These are phyloP conservation scores for Pristiophorus japonicus DNA, from an alignment of 2,113 vertebrate species.

Conservation along the genomic window DNA sequence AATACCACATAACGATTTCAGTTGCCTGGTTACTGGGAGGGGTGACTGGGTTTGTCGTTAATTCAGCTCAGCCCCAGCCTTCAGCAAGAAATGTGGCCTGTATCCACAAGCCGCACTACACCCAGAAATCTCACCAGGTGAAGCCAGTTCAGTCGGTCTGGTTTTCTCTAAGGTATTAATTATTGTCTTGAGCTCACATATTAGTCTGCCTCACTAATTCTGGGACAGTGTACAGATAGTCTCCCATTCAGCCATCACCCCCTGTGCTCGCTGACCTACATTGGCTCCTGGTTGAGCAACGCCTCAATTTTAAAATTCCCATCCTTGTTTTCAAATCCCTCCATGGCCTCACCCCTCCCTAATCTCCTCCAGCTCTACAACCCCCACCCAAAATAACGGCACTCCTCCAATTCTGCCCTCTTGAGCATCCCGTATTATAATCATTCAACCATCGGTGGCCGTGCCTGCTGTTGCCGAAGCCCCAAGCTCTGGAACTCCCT, in stretches of 20 bases:
- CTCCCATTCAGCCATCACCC: background rate
- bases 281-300: background rate
- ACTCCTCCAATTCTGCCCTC: background rate
- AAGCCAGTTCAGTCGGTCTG: background rate
- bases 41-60: no score
- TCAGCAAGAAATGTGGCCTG: background rate
- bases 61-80: no score
- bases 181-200: background rate
- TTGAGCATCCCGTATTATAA: background rate
- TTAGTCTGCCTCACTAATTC: background rate
- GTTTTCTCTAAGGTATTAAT: background rate
- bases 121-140: background rate
- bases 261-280: background rate
- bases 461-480: background rate
- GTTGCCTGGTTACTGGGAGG: no score
- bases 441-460: background rate
- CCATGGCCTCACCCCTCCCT: background rate
- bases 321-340: background rate
- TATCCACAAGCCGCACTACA: background rate
- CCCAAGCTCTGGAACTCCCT: background rate
- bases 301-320: background rate
- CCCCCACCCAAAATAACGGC: background rate
- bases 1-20: background rate
- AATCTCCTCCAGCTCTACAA: background rate
- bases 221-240: background rate